Evolutionary conservation across 2,888 invertebrate genomes (phyloP), one percentile per base, ranked within the genome.

Genomic region (Ochlodes sylvanus): DNA sequence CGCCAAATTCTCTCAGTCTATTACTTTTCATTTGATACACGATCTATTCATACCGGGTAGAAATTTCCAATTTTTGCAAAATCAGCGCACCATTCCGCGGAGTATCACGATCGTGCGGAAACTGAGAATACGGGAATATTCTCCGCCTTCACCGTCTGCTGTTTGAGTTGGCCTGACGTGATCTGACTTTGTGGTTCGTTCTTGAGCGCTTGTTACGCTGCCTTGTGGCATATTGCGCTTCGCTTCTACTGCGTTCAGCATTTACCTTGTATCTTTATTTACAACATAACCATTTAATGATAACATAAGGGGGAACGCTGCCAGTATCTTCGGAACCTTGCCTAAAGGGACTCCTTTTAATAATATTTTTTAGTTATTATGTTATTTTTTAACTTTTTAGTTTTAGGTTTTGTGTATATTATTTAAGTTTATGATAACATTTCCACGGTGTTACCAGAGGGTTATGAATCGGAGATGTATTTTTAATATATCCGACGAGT

Each of bases 31-130:
- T 52, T 52, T 27, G 4, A 52, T 27, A 50, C 19, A 50, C 54
- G 54, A 32, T 34, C 54, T 54, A 54, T 63, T 63, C 54, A 54
- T 41, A 58, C 9, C 41, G 21, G 27, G 58, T 41, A 32, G 32
- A 58, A 17, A 63, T 63, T 63, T 63, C 52, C 63, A 55, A 65
- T 65, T 65, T 65, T 58, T 65, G 58, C 27, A 52, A 65, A 65
- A 65, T 65, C 65, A 65, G 65, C 65, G 50, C 52, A 58, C 41
- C 58, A 52, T 58, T 58, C 21, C 27, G 41, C 17, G 58, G 47
- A 65, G 58, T 65, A 65, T 65, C 57, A 58, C 21, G 65, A 58
- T 65, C 65, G 65, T 65, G 65, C 41, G 44, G 64, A 52, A 65
- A 65, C 27, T 47, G 6, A 44, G 27, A 47, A 19, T 44, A 32